Conservation (phyloP, 2,888 invertebrate genomes). For the Pseudoips prasinana region DNA sequence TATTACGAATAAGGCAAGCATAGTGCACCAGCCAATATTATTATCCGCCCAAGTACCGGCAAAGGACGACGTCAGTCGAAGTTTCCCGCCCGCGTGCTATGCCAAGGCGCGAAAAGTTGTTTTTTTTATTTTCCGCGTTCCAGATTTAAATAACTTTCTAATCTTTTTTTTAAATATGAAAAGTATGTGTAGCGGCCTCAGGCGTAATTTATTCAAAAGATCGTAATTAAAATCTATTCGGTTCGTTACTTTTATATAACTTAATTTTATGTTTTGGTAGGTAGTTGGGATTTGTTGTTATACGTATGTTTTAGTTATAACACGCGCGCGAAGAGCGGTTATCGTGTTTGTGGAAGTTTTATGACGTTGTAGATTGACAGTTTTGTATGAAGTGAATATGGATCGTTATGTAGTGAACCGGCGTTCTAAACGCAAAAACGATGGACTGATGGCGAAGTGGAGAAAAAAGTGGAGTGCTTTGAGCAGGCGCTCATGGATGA, state of each 20-base stretch:
- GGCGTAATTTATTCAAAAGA: slow-evolving; percentile 45
- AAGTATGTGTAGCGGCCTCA: slow-evolving; percentile 37
- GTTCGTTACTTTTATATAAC: slow-evolving; percentile 66
- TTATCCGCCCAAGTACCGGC: slow-evolving; percentile 56
- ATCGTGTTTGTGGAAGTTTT: slow-evolving; percentile 41
- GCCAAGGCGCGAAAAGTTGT: slow-evolving; percentile 29
- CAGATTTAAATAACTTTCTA: slow-evolving; percentile 51
- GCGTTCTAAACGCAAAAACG: slow-evolving; percentile 62
- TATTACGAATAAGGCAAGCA: slow-evolving; percentile 73
- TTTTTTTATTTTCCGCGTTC: slow-evolving; percentile 34
- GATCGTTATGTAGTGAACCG: slow-evolving; percentile 67
- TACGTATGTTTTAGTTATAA: slow-evolving; percentile 63
- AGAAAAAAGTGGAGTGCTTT: slow-evolving; percentile 61
- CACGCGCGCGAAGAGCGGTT: slow-evolving; percentile 46
- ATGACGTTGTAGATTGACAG: slow-evolving; percentile 37
- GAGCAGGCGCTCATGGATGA: slow-evolving; percentile 60
- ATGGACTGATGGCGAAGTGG: slow-evolving; percentile 66
- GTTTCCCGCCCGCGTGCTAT: slow-evolving; percentile 12
- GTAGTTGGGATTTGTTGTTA: slow-evolving; percentile 52
- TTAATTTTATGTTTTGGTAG: slow-evolving; percentile 54
- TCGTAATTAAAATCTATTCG: slow-evolving; percentile 60
- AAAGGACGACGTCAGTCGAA: slow-evolving; percentile 59
- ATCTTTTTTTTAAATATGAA: slow-evolving; percentile 33
- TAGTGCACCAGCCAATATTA: slow-evolving; percentile 56
- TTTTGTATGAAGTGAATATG: slow-evolving; percentile 50